Base-by-base conservation (phyloP, 1,140 invertebrate species). In the Drosophila quadrilineata region DNA sequence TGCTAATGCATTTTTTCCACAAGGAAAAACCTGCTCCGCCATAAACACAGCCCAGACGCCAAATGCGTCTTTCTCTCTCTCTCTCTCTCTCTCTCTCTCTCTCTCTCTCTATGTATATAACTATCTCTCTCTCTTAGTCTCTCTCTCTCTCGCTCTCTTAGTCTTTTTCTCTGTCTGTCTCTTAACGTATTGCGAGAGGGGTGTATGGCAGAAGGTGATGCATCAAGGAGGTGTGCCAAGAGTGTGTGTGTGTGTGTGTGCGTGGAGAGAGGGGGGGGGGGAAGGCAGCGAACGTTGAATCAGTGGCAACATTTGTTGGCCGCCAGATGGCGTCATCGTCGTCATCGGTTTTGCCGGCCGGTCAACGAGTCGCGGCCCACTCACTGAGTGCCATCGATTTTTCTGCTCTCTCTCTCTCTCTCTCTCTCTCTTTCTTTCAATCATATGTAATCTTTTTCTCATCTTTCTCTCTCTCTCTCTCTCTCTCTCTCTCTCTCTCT, bases 1-100 rank as follows among this genome's bases (percentile, higher is more conserved):
- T 67, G 68, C 73, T 84, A 84, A 73, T 84, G 76, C 77, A 84
- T 84, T 82, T 43, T 82, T 65, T 59, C 75, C 68, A n/a, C n/a
- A 75, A 71, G 57, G 71, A 75, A 75, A 82, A 82, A 70, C 75
- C 70, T 69, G 74, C 68, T 31, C 33, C 41, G 62, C 66, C 70
- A 71, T 70, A 73, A 73, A 43, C 38, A 41, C 72, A 57, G 67
- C 43, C 38, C 72, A 52, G 35, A 57, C 36, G 74, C 74, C 74
- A 76, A 76, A 77, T 77, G 63, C 53, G 74, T 68, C 54, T n/a
- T n/a, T n/a, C n/a, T n/a, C n/a, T n/a, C n/a, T n/a, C n/a, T n/a
- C n/a, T n/a, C n/a, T n/a, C n/a, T n/a, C n/a, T n/a, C n/a, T n/a
- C n/a, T n/a, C n/a, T n/a, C n/a, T n/a, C n/a, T n/a, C n/a, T n/a